Evolutionary conservation across 2,888 invertebrate species (phyloP).

Genomic region (Thymelicus sylvestris): DNA sequence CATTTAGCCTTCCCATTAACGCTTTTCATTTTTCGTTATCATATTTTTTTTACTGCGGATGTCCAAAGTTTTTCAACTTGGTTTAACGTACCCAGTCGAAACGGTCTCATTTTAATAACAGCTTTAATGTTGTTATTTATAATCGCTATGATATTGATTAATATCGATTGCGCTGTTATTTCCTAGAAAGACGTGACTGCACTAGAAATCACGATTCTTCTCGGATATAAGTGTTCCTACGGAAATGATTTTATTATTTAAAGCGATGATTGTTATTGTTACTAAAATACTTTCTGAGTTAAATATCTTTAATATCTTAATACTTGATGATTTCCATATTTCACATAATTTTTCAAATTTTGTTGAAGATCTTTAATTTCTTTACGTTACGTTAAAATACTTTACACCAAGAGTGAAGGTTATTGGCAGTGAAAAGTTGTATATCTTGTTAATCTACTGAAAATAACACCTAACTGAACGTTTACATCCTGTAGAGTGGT

Average conservation of each 20-base stretch:
- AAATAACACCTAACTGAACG: too few species aligned
- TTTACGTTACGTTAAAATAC: too few species aligned
- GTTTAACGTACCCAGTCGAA: not conserved
- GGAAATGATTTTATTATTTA: not conserved
- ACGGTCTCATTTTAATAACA: not conserved
- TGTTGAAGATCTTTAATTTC: too few species aligned
- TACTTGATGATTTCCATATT: too few species aligned
- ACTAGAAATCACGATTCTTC: not conserved
- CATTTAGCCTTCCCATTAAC: not conserved
- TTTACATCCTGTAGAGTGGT: too few species aligned
- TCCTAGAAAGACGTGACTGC: slow-evolving; percentile 1
- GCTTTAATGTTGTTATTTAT: not conserved
- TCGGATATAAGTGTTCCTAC: not conserved
- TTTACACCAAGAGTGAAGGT: too few species aligned
- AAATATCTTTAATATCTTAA: too few species aligned
- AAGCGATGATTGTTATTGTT: not conserved
- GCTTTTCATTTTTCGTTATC: slow-evolving; percentile 1
- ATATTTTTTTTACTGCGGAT: not conserved
- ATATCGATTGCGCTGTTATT: slow-evolving; percentile 5
- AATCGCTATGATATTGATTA: slow-evolving; percentile 8
- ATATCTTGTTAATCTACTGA: too few species aligned
- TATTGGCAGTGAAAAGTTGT: too few species aligned
- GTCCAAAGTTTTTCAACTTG: not conserved
- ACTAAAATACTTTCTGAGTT: too few species aligned
- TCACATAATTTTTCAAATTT: too few species aligned